Percentiles rank a stretch among this genome's conserved stretches.
phyloP scores from a whole-genome alignment of 2,797 vertebrate species.

The Buceros bicornis region DNA sequence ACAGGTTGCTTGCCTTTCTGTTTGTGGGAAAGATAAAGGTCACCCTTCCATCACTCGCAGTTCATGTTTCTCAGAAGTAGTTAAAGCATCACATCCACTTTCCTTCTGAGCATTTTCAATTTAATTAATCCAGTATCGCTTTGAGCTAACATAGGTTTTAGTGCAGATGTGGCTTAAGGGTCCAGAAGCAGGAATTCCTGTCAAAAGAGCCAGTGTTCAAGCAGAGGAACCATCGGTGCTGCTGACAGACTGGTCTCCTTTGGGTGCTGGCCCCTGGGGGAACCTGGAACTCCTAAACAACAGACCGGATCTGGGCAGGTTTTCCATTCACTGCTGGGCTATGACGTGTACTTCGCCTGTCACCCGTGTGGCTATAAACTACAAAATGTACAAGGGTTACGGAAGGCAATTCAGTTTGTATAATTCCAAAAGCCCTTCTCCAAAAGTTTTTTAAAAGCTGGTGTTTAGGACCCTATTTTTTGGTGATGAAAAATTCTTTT shows the following conservation, averaged over 20 bases:
- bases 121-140: conserved; percentile 12
- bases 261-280: neutral
- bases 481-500: neutral
- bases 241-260: neutral
- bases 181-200: conserved; percentile 4
- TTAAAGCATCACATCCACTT: conserved; percentile 52
- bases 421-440: neutral
- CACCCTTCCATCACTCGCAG: conserved; percentile 49
- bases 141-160: neutral
- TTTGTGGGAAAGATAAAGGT: conserved; percentile 58
- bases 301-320: neutral
- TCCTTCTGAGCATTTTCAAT: conserved; percentile 10
- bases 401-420: neutral
- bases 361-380: neutral
- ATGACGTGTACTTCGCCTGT: neutral
- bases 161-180: neutral
- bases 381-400: neutral
- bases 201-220: neutral
- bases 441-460: neutral
- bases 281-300: neutral
- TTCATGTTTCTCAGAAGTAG: conserved; percentile 47
- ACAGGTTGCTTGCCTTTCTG: conserved; percentile 19
- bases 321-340: neutral
- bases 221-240: neutral
- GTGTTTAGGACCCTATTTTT: neutral